A percentile compares a stretch with the other conserved stretches of the same genome.
Evolutionary conservation across 2,113 vertebrate species (phyloP).

Genomic region (Aegotheles bennettii): DNA sequence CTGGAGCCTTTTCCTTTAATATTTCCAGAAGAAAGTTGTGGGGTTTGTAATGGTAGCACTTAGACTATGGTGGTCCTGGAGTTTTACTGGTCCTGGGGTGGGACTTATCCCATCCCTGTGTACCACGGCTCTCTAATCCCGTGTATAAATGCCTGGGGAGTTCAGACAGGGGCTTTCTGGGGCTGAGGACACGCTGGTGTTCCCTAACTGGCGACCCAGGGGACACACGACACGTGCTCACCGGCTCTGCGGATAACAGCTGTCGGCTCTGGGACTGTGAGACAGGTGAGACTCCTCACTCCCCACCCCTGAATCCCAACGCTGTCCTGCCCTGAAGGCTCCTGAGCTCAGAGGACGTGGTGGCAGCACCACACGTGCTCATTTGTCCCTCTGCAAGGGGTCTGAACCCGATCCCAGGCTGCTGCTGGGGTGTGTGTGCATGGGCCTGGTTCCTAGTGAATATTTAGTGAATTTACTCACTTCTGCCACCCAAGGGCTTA

Average conservation of each 20-base stretch:
- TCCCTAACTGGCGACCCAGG: conserved; percentile 77
- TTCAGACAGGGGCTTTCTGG: neutral
- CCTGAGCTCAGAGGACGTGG: neutral
- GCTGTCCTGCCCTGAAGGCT: rapidly evolving
- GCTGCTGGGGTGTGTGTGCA: too few species aligned
- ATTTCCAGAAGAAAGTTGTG: rapidly evolving
- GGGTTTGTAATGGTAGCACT: rapidly evolving
- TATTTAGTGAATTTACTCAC: neutral
- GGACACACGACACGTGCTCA: conserved; percentile 94
- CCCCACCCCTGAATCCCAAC: rapidly evolving
- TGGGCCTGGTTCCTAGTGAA: neutral
- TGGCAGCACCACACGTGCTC: rapidly evolving
- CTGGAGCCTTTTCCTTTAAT: rapidly evolving
- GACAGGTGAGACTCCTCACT: conserved; percentile 76
- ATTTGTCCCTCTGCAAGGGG: neutral
- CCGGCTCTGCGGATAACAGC: conserved; percentile 94
- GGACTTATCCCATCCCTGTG: rapidly evolving
- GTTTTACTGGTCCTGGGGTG: neutral
- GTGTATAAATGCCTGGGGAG: rapidly evolving
- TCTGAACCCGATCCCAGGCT: rapidly evolving
- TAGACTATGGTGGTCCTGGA: neutral
- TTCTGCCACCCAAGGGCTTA: rapidly evolving
- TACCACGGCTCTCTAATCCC: rapidly evolving
- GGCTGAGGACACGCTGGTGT: neutral
- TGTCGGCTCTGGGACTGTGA: conserved; percentile 97